phyloP scores from a whole-genome alignment of 1,140 invertebrate genomes.

The Augochlora pura region DNA sequence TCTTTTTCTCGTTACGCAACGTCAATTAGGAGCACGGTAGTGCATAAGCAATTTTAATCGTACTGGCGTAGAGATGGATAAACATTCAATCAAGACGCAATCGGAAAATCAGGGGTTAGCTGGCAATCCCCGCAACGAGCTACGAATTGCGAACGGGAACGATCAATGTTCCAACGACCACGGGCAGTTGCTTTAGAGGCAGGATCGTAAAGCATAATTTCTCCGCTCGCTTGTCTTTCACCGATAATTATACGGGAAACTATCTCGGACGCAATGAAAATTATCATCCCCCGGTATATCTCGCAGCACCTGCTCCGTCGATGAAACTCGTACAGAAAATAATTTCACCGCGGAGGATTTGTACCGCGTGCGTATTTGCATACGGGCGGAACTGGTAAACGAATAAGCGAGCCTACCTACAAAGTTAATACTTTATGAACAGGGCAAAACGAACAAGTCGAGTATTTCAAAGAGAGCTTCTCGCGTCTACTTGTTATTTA shows the following conservation, averaged over 20 bases:
- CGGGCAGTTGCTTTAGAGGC: slow-evolving; percentile 39
- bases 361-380: slow-evolving; percentile 6
- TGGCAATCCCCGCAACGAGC: slow-evolving; percentile 1
- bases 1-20: not conserved
- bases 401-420: not conserved
- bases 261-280: slow-evolving; percentile 24
- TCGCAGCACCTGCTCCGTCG: slow-evolving; percentile 8
- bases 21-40: not conserved
- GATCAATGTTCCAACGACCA: slow-evolving; percentile 37
- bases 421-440: no score
- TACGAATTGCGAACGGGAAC: slow-evolving; percentile 33
- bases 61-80: not conserved
- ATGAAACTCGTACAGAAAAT: not conserved
- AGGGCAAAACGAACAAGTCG: no score
- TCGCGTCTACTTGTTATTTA: no score
- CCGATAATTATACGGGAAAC: slow-evolving; percentile 39
- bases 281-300: slow-evolving; percentile 8
- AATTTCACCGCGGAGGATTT: slow-evolving; percentile 7
- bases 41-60: not conserved
- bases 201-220: slow-evolving; percentile 40
- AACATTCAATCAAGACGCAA: slow-evolving; percentile 9
- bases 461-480: no score
- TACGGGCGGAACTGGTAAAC: not conserved
- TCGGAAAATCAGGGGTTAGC: slow-evolving; percentile 29
- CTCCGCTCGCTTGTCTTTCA: slow-evolving; percentile 31